Evolutionary conservation across 2,888 invertebrate genomes (phyloP).

Genomic region (Steromphala cineraria): DNA sequence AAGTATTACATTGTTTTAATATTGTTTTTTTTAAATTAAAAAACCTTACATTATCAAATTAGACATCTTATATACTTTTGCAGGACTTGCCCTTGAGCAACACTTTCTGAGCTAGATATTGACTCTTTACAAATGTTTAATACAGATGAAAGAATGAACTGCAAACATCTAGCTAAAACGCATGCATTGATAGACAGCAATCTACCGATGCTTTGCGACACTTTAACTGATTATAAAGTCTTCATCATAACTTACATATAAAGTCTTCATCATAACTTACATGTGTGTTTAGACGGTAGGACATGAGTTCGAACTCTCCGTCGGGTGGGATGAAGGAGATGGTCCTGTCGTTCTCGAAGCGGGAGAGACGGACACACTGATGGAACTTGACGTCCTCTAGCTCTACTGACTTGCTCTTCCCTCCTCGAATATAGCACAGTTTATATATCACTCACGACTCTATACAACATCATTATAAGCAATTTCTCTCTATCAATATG

Average conservation of each 20-base stretch:
- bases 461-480: not conserved
- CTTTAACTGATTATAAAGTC: no score
- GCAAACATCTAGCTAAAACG: no score
- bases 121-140: no score
- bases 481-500: not conserved
- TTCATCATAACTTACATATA: not conserved
- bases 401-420: constrained; percentile 98
- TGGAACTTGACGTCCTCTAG: constrained; percentile 99
- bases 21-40: no score
- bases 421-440: constrained; percentile 77
- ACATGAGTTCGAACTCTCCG: constrained; percentile 99
- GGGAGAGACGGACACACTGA: constrained; percentile 95
- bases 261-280: constrained; percentile 76
- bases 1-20: no score
- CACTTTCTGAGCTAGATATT: no score
- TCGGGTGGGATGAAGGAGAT: constrained; percentile 99
- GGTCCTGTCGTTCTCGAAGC: constrained; percentile 98
- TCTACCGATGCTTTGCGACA: no score
- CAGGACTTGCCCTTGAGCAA: no score
- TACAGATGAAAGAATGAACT: no score
- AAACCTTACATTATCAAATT: no score
- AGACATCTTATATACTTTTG: no score
- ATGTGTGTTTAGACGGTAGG: constrained; percentile 96
- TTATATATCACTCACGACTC: not conserved
- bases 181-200: no score